Conservation (phyloP, 2,888 invertebrate genomes). For the Dolichopus griseipennis region DNA sequence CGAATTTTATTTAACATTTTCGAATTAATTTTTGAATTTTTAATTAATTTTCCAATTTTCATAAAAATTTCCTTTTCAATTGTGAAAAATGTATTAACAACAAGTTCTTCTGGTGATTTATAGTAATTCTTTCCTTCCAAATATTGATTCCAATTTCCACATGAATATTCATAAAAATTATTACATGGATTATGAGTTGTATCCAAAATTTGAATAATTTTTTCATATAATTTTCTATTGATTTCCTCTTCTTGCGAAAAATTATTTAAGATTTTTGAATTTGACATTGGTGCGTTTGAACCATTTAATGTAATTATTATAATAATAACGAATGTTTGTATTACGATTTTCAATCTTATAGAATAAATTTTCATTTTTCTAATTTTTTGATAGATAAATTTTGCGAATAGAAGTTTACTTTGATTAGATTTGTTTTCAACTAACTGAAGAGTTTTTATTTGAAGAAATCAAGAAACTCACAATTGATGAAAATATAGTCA, state of each 20-base stretch:
- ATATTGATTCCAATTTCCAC: constrained; percentile 9
- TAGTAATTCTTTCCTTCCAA: background rate
- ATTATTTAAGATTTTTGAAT: too few species aligned
- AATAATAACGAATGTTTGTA: too few species aligned
- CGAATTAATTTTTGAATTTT: background rate
- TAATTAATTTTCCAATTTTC: background rate
- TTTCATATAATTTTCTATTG: background rate
- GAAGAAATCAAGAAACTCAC: too few species aligned
- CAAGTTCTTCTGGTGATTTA: background rate
- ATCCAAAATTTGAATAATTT: background rate
- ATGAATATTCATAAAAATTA: constrained; percentile 12
- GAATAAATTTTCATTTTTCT: too few species aligned
- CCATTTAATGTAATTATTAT: too few species aligned
- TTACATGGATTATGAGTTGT: background rate
- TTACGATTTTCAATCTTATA: too few species aligned
- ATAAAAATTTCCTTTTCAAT: background rate
- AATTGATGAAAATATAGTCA: too few species aligned
- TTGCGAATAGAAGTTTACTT: too few species aligned
- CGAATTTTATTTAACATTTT: background rate
- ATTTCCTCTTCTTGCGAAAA: background rate
- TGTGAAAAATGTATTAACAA: background rate
- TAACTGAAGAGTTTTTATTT: too few species aligned
- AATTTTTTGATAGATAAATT: too few species aligned
- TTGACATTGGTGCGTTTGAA: too few species aligned
- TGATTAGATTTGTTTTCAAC: too few species aligned